Evolutionary conservation across 1,140 invertebrate genomes (phyloP).

Genomic region (Homalodisca vitripennis): DNA sequence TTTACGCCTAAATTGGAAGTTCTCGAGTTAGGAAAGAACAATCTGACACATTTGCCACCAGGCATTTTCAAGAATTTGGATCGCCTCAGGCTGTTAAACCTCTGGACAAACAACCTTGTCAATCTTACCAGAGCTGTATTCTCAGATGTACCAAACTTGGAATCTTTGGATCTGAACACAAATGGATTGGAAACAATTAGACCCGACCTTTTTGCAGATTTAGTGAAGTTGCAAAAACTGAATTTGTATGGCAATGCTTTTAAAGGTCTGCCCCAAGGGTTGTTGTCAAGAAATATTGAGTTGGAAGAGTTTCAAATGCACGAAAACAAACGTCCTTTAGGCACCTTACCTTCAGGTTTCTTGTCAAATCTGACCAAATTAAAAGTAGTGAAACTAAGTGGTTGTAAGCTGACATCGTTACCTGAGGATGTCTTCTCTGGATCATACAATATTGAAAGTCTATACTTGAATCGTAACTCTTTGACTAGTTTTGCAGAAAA

Average conservation of each 20-base stretch:
- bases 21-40: slow-evolving; percentile 62
- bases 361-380: slow-evolving; percentile 57
- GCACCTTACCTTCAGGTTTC: slow-evolving; percentile 54
- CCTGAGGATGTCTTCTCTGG: slow-evolving; percentile 58
- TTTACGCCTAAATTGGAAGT: slow-evolving; percentile 53
- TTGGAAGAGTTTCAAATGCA: slow-evolving; percentile 55
- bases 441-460: slow-evolving; percentile 53
- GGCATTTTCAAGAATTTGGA: slow-evolving; percentile 59
- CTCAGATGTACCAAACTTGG: slow-evolving; percentile 54
- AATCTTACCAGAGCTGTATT: slow-evolving; percentile 59
- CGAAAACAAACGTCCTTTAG: slow-evolving; percentile 55
- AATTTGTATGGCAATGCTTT: slow-evolving; percentile 61
- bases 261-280: slow-evolving; percentile 53
- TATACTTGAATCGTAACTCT: slow-evolving; percentile 57
- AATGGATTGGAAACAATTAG: slow-evolving; percentile 60
- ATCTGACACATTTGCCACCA: slow-evolving; percentile 54
- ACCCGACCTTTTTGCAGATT: slow-evolving; percentile 55
- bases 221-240: slow-evolving; percentile 57
- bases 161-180: slow-evolving; percentile 58
- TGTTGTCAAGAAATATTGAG: slow-evolving; percentile 56
- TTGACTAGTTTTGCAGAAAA: slow-evolving; percentile 53
- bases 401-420: slow-evolving; percentile 52
- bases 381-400: slow-evolving; percentile 51
- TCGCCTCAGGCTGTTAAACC: slow-evolving; percentile 55
- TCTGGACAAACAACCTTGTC: slow-evolving; percentile 62